Percentiles rank a stretch among this genome's conserved stretches.
Conservation (phyloP, 2,113 vertebrate species). For the Corythornis cristatus region DNA sequence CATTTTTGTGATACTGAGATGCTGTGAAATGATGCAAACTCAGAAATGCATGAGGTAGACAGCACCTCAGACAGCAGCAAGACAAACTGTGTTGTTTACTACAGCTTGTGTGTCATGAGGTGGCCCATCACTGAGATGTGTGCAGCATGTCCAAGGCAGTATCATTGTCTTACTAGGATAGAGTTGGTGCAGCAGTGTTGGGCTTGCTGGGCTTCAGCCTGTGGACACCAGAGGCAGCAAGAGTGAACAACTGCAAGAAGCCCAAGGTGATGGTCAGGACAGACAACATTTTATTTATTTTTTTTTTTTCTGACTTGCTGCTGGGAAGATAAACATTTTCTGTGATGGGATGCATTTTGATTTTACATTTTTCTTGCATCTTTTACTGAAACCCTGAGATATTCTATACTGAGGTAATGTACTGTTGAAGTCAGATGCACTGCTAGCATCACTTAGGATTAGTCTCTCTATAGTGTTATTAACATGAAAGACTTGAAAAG, state of each 20-base stretch:
- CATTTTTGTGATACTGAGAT: background rate
- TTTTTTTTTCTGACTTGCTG: background rate
- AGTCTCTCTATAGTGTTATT: background rate
- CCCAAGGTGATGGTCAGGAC: background rate
- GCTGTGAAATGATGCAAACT: background rate
- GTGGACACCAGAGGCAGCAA: accelerated
- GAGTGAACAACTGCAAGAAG: background rate
- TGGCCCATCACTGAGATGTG: background rate
- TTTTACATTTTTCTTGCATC: background rate
- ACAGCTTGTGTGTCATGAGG: background rate
- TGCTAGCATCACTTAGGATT: background rate
- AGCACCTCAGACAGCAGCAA: too few species aligned
- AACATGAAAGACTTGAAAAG: background rate
- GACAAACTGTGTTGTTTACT: background rate
- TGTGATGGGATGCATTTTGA: background rate
- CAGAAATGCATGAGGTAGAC: background rate
- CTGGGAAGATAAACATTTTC: background rate
- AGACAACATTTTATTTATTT: accelerated
- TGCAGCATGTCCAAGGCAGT: background rate
- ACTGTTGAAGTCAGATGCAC: background rate
- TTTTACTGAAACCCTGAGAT: background rate
- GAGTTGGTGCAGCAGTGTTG: background rate
- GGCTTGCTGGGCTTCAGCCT: background rate
- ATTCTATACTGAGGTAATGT: background rate
- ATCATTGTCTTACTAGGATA: background rate